Base-by-base conservation (phyloP, 2,797 vertebrate genomes). In the Crypturellus tataupa region DNA sequence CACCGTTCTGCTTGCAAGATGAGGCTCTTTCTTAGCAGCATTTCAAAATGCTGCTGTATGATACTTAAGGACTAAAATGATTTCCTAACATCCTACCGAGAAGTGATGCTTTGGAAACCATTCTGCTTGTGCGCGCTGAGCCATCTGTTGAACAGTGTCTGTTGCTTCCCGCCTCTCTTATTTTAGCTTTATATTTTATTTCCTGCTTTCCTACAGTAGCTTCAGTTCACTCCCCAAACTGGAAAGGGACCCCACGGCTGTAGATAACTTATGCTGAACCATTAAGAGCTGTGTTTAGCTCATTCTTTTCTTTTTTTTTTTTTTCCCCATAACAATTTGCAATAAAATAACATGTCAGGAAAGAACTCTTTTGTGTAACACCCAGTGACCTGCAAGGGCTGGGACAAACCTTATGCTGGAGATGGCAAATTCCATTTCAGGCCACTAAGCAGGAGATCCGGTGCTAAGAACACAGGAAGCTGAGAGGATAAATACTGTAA, bases 401-500 rank as follows among this genome's bases (percentile, higher is more conserved):
- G 65, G 78, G 85, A 89, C 76, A 86, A 93, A 35, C 71, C 65
- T 69, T 87, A 39, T 0, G 2, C 80, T 91, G 35, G 79, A 58
- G 82, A 94, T 68, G 83, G 76, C 82, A 94, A 89, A 93, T 83
- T 95, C 93, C 87, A 88, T 96, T 94, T 90, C 55, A 96, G 93
- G 58, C 87, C 76, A 56, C 78, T 89, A 89, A 85, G 76, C 71
- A 7, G 1, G 78, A 94, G 93, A 94, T 96, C 91, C 19, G 17
- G 69, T 93, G 58, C 90, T 95, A 93, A 93, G 83, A 96, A 91
- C 92, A 91, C 91, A 96, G 95, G 93, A 95, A 90, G 65, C 80
- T 55, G 78, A 51, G 90, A 92, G 83, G 78, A 93, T 95, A 92
- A 95, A 80, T 96, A 93, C 87, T 94, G 95, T 93, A 96, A 95